Base-by-base conservation (phyloP, 2,888 invertebrate species). In the Oscheius sp. region DNA sequence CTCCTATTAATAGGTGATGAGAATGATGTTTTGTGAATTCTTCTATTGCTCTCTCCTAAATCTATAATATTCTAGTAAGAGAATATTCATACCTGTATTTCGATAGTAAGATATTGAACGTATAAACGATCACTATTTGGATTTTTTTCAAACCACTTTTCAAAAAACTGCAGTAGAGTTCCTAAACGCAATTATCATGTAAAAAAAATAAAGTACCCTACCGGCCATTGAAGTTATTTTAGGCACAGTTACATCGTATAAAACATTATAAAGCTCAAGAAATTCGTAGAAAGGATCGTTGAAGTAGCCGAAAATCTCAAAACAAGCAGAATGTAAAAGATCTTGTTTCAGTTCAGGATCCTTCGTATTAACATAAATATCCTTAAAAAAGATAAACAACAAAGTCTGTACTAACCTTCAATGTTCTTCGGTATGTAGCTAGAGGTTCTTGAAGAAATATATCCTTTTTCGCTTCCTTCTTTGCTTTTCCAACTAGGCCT, bases 331-430 rank as follows among this genome's bases (percentile, higher is more conserved):
- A 5, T 24, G 14, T 20, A 67, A 1, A n/a, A 59, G 49, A 26
- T 47, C 45, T 22, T 67, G 33, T 45, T 67, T 67, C 26, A 33
- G 20, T 17, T 9, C 5, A 20, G 41, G 59, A 33, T 67, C 57
- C 28, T 59, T 47, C 14, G 22, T n/a, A 26, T 59, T 41, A 9
- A 67, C 26, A 28, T 33, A 67, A 22, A 67, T 57, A n/a, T 67
- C 67, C 67, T 67, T n/a, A 47, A 66, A 56, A n/a, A 6, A 26
- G n/a, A 20, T 49, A n/a, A n/a, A n/a, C n/a, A n/a, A n/a, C n/a
- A n/a, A n/a, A n/a, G n/a, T n/a, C n/a, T n/a, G n/a, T n/a, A 33
- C 45, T 20, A 22, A 47, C 50, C 61, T 71, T 72, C n/a, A 75
- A 49, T 6, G n/a, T 20, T 33, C 68, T 71, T 44, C 74, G 44